phyloP scores from a whole-genome alignment of 1,140 invertebrate genomes.

The Eriocheir sinensis region DNA sequence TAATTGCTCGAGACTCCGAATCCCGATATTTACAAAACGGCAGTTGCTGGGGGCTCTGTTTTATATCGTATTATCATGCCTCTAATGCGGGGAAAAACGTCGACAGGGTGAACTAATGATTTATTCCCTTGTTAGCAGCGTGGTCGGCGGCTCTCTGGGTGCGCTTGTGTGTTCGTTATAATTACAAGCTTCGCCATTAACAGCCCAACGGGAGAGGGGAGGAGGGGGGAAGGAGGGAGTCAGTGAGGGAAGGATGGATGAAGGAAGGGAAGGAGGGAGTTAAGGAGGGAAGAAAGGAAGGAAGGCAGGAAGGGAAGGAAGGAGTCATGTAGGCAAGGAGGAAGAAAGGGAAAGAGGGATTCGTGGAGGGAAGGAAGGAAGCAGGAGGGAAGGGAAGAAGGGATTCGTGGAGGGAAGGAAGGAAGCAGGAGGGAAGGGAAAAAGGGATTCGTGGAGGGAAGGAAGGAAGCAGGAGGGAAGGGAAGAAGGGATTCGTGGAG shows the following conservation, averaged over 20 bases:
- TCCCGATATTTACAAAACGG: not conserved
- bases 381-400: not conserved
- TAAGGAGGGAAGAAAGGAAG: not conserved
- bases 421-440: too few species aligned
- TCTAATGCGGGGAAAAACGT: not conserved
- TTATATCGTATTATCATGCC: not conserved
- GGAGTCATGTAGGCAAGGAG: not conserved
- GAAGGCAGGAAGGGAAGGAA: not conserved
- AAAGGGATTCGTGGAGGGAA: too few species aligned
- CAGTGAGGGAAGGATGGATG: not conserved
- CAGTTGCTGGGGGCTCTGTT: not conserved
- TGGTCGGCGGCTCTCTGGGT: not conserved
- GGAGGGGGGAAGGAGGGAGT: not conserved
- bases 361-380: too few species aligned
- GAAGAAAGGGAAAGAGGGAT: not conserved
- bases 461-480: too few species aligned
- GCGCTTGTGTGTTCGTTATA: not conserved
- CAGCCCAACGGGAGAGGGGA: not conserved
- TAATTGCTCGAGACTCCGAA: not conserved
- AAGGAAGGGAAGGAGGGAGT: not conserved
- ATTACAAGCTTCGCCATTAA: not conserved
- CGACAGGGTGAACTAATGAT: slow-evolving; percentile 13
- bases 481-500: too few species aligned
- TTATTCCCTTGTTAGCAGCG: not conserved
- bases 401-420: too few species aligned